phyloP scores from a whole-genome alignment of 2,113 vertebrate genomes.

The Phocoena sinus region DNA sequence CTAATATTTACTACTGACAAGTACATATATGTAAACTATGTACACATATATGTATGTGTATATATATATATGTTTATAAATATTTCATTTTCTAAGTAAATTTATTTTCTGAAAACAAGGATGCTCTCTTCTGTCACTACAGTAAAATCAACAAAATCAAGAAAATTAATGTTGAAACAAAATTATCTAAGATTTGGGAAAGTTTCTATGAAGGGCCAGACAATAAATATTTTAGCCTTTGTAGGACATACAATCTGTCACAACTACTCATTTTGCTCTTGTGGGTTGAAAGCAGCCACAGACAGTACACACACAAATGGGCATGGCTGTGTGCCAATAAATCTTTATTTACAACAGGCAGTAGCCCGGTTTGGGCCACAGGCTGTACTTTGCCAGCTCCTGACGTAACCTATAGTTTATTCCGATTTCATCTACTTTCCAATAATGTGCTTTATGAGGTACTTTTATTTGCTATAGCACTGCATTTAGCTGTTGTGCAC shows the following conservation, averaged over 20 bases:
- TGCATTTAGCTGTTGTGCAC: no score
- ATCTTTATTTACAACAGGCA: neutral
- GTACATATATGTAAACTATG: neutral
- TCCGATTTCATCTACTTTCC: neutral
- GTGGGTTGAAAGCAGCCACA: neutral
- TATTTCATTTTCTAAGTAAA: neutral
- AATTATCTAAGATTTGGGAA: neutral
- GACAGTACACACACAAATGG: neutral
- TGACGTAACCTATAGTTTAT: no score
- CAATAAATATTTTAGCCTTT: neutral
- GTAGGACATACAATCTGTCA: neutral
- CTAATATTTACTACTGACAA: neutral
- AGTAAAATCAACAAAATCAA: neutral
- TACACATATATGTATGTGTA: neutral
- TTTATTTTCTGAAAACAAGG: neutral
- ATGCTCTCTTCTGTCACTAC: neutral
- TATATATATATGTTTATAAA: neutral
- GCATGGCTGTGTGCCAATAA: neutral
- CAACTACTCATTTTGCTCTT: neutral
- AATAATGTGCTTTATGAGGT: fast-evolving
- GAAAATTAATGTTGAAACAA: neutral
- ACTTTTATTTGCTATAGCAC: neutral
- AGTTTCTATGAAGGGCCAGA: neutral
- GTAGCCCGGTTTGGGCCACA: neutral
- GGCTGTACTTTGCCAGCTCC: neutral